Evolutionary conservation across 2,888 invertebrate genomes (phyloP).

Genomic region (Lepidocyrtinus sp.): DNA sequence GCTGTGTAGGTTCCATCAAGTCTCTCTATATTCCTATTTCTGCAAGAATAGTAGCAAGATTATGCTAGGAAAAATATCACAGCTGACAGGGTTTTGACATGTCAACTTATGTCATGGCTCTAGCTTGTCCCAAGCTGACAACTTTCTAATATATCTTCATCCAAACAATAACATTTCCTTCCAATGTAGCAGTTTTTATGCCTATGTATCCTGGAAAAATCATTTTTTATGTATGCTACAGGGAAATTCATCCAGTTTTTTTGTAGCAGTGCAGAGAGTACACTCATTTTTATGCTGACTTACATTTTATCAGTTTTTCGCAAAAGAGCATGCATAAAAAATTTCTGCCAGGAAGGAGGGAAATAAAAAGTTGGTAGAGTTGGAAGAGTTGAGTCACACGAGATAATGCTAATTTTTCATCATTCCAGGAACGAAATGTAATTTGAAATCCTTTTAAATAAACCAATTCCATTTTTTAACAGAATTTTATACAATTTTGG

Average conservation of each 20-base stretch:
- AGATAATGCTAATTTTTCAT: too few species aligned
- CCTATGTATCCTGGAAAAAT: neutral
- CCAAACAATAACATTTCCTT: conserved; percentile 32
- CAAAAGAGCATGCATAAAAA: too few species aligned
- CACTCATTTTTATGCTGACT: neutral
- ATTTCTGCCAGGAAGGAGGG: too few species aligned
- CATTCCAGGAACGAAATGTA: too few species aligned
- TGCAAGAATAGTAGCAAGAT: too few species aligned
- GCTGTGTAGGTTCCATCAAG: neutral
- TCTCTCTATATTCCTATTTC: too few species aligned
- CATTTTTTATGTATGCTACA: neutral
- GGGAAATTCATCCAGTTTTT: neutral
- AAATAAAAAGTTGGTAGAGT: too few species aligned
- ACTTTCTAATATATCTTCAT: conserved; percentile 53
- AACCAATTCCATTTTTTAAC: too few species aligned
- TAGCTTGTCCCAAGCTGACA: conserved; percentile 53
- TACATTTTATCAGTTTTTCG: neutral
- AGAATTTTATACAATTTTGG: too few species aligned
- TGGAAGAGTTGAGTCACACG: too few species aligned
- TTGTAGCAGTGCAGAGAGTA: neutral
- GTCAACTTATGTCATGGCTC: conserved; percentile 58
- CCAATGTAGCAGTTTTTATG: neutral
- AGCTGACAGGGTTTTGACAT: conserved; percentile 58
- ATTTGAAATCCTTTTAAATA: too few species aligned
- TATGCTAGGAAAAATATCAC: conserved; percentile 57